These are phyloP conservation scores for Sinocyclocheilus grahami DNA, from an alignment of 2,113 vertebrate genomes.

Conservation along the genomic window DNA sequence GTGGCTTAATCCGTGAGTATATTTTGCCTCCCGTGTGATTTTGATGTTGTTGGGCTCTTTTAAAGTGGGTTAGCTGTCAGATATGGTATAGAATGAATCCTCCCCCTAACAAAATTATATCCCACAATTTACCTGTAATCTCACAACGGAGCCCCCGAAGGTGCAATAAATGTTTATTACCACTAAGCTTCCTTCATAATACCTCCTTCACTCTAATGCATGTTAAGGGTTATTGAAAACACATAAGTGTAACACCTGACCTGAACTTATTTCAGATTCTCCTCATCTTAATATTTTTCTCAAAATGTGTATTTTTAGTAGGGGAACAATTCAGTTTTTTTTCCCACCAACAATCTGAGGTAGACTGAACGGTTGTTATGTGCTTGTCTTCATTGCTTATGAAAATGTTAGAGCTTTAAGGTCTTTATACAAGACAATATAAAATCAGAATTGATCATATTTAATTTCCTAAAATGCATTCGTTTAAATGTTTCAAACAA, in stretches of 20 bases:
- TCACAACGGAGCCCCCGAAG: conserved; percentile 67
- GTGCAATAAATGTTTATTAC: conserved; percentile 81
- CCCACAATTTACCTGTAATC: conserved; percentile 70
- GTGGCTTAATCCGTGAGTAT: background rate
- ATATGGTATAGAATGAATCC: conserved; percentile 39
- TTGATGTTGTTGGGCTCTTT: background rate
- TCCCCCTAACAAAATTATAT: conserved; percentile 63
- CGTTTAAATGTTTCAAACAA: no score
- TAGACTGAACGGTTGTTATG: no score
- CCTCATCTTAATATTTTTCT: conserved; percentile 16
- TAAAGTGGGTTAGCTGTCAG: background rate
- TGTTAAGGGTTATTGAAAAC: conserved; percentile 79
- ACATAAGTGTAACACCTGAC: conserved; percentile 60
- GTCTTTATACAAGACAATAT: no score
- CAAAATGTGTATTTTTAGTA: conserved; percentile 46
- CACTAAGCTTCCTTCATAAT: conserved; percentile 74
- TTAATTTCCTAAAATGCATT: no score
- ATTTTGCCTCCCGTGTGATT: background rate
- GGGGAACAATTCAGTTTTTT: conserved; percentile 41
- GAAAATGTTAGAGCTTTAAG: no score
- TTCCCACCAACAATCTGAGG: background rate
- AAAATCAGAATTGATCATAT: no score
- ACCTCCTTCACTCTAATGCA: conserved; percentile 65
- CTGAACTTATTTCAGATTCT: conserved; percentile 62
- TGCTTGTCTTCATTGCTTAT: no score